These are phyloP conservation scores for Silurus asotus DNA, from an alignment of 2,113 vertebrate species.

Conservation along the genomic window DNA sequence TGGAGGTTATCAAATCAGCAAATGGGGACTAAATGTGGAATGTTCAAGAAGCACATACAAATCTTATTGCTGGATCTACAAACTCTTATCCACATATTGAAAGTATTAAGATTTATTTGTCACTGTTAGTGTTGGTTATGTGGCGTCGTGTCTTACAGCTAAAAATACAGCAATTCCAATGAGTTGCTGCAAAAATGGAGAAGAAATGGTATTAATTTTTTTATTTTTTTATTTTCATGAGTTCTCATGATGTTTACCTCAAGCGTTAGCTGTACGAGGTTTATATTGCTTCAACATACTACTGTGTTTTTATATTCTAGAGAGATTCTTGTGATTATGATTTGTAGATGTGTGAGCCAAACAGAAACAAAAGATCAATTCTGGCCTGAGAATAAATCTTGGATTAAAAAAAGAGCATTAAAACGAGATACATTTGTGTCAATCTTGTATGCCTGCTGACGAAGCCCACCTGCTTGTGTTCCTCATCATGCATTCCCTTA, in stretches of 20 bases:
- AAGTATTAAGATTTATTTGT: no score
- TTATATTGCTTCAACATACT: background rate
- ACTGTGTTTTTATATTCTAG: background rate
- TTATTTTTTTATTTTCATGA: background rate
- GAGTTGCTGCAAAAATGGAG: background rate
- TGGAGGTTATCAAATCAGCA: no score
- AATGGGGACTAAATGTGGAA: no score
- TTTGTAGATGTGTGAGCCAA: background rate
- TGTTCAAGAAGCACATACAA: no score
- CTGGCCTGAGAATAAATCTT: background rate
- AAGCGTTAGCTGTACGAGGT: background rate
- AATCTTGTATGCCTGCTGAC: background rate
- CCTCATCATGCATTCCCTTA: background rate
- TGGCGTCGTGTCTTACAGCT: background rate
- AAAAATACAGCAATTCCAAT: background rate
- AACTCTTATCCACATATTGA: no score
- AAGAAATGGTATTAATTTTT: background rate
- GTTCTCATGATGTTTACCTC: background rate
- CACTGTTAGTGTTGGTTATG: background rate
- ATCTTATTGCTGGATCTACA: no score
- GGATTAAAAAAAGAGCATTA: background rate
- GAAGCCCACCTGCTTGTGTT: constrained; percentile 2
- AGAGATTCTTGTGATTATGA: background rate
- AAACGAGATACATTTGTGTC: background rate
- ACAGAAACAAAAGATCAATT: constrained; percentile 12